Evolutionary conservation across 2,888 invertebrate species (phyloP).

Genomic region (Drosophila pullipes): DNA sequence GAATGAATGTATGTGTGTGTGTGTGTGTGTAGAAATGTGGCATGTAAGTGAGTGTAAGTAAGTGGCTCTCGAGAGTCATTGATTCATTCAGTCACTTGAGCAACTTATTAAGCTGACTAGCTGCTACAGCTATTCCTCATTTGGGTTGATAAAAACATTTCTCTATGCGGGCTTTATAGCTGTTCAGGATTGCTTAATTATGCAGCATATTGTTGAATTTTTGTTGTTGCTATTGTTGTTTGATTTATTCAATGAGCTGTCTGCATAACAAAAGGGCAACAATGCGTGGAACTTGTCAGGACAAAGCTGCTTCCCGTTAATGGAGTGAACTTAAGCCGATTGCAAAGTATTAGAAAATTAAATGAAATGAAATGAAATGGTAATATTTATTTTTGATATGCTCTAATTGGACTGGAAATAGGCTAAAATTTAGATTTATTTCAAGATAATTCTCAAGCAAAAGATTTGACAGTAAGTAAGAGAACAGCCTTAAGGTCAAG

Average conservation of each 20-base stretch:
- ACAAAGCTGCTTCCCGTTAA: constrained; percentile 10
- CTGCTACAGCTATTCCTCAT: background rate
- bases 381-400: constrained; percentile 16
- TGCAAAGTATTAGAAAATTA: constrained; percentile 13
- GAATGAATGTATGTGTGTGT: background rate
- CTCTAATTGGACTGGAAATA: constrained; percentile 28
- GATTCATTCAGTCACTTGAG: constrained; percentile 51
- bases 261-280: background rate
- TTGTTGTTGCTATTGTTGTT: background rate
- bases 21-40: constrained; percentile 9
- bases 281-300: background rate
- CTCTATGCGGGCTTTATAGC: background rate
- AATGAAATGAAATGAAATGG: constrained; percentile 1
- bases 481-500: background rate
- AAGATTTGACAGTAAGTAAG: background rate
- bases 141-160: background rate
- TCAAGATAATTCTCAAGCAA: background rate
- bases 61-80: constrained; percentile 43
- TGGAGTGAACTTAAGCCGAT: constrained; percentile 28
- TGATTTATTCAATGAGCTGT: background rate
- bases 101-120: constrained; percentile 38
- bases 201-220: constrained; percentile 7
- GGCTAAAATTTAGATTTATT: background rate
- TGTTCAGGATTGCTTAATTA: constrained; percentile 21
- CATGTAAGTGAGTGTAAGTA: constrained; percentile 34